Conservation (phyloP, 2,113 vertebrate genomes). For the Panthera leo region DNA sequence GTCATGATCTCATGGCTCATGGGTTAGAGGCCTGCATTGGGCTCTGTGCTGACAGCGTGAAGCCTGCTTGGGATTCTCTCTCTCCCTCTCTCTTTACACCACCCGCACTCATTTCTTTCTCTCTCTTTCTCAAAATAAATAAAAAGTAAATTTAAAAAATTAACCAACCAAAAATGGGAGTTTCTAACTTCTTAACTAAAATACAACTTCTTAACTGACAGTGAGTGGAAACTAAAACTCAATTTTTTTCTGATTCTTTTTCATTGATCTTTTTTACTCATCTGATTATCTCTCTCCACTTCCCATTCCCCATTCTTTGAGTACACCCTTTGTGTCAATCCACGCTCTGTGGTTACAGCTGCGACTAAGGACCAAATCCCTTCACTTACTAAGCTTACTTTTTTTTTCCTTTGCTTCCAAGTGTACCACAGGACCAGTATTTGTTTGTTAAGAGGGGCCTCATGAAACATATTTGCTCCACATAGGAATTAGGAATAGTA, state of each 20-base stretch:
- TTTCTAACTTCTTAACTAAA: not conserved
- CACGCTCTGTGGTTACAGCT: not conserved
- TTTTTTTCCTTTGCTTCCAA: not conserved
- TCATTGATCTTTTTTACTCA: not conserved
- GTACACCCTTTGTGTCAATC: fast-evolving
- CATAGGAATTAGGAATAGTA: not conserved
- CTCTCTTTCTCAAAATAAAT: too few species aligned
- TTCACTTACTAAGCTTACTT: not conserved
- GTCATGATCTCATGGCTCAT: too few species aligned
- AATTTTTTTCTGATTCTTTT: not conserved
- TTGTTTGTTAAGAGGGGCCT: not conserved
- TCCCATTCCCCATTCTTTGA: not conserved
- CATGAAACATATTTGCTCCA: not conserved
- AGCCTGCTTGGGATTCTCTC: too few species aligned
- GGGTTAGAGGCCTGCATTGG: too few species aligned
- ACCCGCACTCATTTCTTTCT: too few species aligned
- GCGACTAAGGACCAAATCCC: not conserved
- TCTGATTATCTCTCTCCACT: not conserved
- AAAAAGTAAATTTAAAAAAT: not conserved
- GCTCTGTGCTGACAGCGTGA: too few species aligned
- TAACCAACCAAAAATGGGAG: not conserved
- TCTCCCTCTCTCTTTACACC: too few species aligned
- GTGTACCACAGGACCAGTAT: not conserved
- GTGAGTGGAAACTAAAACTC: not conserved
- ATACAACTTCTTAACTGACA: not conserved